A percentile compares a stretch with the other conserved stretches of the same genome.
phyloP scores from a whole-genome alignment of 2,797 vertebrate genomes.

The Ataeniobius toweri region DNA sequence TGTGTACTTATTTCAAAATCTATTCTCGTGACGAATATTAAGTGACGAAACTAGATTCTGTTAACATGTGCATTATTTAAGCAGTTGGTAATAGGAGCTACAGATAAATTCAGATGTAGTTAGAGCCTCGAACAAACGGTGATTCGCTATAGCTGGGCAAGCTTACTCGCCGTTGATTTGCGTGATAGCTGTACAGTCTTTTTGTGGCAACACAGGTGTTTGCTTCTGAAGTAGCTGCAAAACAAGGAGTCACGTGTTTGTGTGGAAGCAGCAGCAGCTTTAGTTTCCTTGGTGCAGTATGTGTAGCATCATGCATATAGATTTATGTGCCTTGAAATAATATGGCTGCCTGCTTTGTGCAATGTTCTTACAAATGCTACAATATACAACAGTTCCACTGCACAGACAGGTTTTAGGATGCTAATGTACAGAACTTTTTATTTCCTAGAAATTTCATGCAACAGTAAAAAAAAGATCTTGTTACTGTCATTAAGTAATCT shows the following conservation, averaged over 20 bases:
- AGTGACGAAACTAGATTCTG: constrained; percentile 43
- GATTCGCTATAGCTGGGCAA: constrained; percentile 41
- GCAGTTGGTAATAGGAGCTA: constrained; percentile 45
- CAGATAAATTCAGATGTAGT: constrained; percentile 63
- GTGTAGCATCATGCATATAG: constrained; percentile 73
- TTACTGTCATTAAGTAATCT: constrained; percentile 56
- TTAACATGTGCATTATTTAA: constrained; percentile 60
- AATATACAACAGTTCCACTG: constrained; percentile 46
- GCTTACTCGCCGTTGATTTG: constrained; percentile 48
- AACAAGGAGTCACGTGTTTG: constrained; percentile 31
- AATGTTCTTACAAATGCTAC: constrained; percentile 61
- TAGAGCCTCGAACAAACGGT: constrained; percentile 59
- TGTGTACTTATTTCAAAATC: constrained; percentile 58
- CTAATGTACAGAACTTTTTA: constrained; percentile 56
- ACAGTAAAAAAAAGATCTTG: constrained; percentile 41
- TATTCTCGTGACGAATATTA: constrained; percentile 48
- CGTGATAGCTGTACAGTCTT: constrained; percentile 57
- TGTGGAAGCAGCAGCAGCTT: constrained; percentile 48
- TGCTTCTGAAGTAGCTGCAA: constrained; percentile 68
- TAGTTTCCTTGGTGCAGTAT: constrained; percentile 54
- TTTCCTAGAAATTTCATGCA: constrained; percentile 47
- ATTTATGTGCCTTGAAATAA: constrained; percentile 80
- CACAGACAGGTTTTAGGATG: constrained; percentile 46
- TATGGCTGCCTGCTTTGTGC: constrained; percentile 76
- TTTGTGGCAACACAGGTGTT: constrained; percentile 54